Conservation (phyloP, 1,140 invertebrate genomes). For the Heterodera carotae region DNA sequence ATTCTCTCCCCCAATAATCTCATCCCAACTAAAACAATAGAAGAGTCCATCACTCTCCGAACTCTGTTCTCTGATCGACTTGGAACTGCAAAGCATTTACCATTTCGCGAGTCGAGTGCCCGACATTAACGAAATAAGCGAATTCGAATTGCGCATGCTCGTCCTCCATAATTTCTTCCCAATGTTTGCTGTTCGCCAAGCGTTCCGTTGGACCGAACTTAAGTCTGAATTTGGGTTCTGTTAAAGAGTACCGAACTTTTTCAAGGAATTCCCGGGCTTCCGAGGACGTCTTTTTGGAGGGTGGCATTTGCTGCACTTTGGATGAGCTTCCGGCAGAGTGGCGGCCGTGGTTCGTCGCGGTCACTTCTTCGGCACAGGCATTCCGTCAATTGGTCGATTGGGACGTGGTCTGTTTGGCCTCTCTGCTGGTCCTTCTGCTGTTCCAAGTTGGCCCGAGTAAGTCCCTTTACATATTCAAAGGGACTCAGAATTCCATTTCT, state of each 20-base stretch:
- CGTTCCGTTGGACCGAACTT: constrained; percentile 44
- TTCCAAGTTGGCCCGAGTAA: constrained; percentile 49
- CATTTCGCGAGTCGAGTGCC: constrained; percentile 55
- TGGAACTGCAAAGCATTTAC: constrained; percentile 46
- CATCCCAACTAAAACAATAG: too few relatives aligned
- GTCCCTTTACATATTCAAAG: too few relatives aligned
- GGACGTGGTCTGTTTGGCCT: constrained; percentile 53
- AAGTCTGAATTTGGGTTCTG: constrained; percentile 28
- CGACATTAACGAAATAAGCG: constrained; percentile 50
- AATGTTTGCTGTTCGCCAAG: constrained; percentile 56
- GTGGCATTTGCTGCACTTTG: constrained; percentile 36
- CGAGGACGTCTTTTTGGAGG: constrained; percentile 57
- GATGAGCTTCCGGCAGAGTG: constrained; percentile 45
- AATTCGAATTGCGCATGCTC: constrained; percentile 47
- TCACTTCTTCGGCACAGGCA: constrained; percentile 32
- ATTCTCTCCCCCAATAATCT: not conserved
- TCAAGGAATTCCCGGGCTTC: constrained; percentile 28
- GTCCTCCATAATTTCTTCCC: constrained; percentile 60
- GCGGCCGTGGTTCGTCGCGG: constrained; percentile 48
- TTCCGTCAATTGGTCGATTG: constrained; percentile 57
- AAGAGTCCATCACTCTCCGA: constrained; percentile 31
- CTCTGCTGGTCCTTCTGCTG: constrained; percentile 59
- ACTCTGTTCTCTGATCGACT: constrained; percentile 47
- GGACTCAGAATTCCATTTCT: too few relatives aligned
- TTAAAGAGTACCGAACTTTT: not conserved